Conservation (phyloP, 2,113 vertebrate genomes). For the Bos taurus region ARS-UCD2.0 NC_037335.1:81277001-81277500, state of each 20-base stretch:
- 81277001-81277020: neutral
- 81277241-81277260: neutral
- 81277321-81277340: neutral
- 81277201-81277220: neutral
- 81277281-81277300: neutral
- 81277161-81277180: neutral
- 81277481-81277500: neutral
- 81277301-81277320: neutral
- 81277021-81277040: neutral
- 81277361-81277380: neutral
- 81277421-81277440: neutral
- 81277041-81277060: neutral
- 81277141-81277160: neutral
- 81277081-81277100: neutral
- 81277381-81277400: neutral
- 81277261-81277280: neutral
- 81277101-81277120: neutral
- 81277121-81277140: neutral
- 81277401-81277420: neutral
- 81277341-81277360: neutral
- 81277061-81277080: neutral
- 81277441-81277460: neutral
- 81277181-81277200: neutral
- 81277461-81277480: neutral
- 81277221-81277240: neutral